Evolutionary conservation across 1,140 invertebrate genomes (phyloP).

Genomic region (Hylyphantes graminicola): DNA sequence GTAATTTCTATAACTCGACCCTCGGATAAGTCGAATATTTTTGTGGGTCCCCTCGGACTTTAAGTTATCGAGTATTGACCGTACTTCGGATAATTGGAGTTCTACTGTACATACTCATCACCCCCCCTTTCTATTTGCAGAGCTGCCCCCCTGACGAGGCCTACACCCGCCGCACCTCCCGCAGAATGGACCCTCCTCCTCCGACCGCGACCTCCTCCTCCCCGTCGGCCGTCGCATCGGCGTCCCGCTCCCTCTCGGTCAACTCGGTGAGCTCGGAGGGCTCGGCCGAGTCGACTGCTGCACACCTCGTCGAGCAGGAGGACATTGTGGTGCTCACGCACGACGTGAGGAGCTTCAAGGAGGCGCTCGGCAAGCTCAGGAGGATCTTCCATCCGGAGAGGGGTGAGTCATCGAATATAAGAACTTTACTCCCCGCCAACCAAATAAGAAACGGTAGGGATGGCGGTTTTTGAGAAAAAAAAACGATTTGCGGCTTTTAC

Average conservation of each 20-base stretch:
- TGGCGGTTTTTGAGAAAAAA: too few relatives aligned
- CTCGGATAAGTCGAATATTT: too few relatives aligned
- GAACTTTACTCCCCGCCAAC: too few relatives aligned
- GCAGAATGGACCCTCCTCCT: conserved; percentile 22
- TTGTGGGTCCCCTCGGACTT: too few relatives aligned
- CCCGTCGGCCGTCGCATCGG: conserved; percentile 1
- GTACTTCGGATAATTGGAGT: too few relatives aligned
- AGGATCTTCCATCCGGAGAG: conserved; percentile 68
- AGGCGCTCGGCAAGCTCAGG: conserved; percentile 70
- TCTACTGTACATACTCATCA: neutral
- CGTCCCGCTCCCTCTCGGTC: conserved; percentile 66
- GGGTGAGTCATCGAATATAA: conserved; percentile 65
- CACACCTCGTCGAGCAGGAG: conserved; percentile 69
- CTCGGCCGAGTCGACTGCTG: conserved; percentile 63
- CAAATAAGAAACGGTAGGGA: too few relatives aligned
- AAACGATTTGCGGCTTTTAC: too few relatives aligned
- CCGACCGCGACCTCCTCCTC: neutral
- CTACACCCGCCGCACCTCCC: conserved; percentile 26
- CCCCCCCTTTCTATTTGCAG: conserved; percentile 7
- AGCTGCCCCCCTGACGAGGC: conserved; percentile 48
- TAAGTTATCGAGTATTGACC: too few relatives aligned
- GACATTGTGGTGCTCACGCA: conserved; percentile 72
- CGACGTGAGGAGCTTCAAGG: conserved; percentile 71
- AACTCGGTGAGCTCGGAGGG: conserved; percentile 69
- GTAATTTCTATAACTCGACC: too few relatives aligned